Base-by-base conservation (phyloP, 2,113 vertebrate genomes). In the Oncorhynchus mykiss region DNA sequence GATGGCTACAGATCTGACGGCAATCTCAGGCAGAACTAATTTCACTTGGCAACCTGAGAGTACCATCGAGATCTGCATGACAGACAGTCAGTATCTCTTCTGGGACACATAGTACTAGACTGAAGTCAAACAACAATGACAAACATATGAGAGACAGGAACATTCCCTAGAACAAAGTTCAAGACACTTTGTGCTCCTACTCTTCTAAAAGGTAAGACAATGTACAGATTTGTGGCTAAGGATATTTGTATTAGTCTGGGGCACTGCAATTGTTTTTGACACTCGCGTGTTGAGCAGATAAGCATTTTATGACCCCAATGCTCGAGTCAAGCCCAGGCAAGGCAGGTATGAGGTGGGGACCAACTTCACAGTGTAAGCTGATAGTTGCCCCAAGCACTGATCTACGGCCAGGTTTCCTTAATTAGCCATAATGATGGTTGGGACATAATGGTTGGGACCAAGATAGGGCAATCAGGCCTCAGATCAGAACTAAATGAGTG, bases 251-350 rank as follows among this genome's bases (percentile, higher is more conserved):
- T 51, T 0, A 2, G 59, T 60, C n/a, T 16, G n/a, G n/a, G 59
- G 20, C 11, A 62, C 20, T 24, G 20, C 77, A 84, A 75, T 20
- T 78, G 78, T 70, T 84, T 22, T 29, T 65, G 0, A 78, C 62
- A 27, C 48, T 31, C 27, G 29, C 70, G 3, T 60, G 31, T 31
- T 20, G 59, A 77, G 22, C 45, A 49, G 27, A 49, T 59, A 5
- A 14, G 34, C 71, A 60, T 79, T 74, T 57, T 70, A 71, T 27
- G 60, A 78, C 45, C 76, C 31, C 25, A 20, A 27, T 60, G 68
- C 74, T 57, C 57, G 13, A 75, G 78, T 86, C 86, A 88, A 84
- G 84, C 57, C 82, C 62, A 71, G 82, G 75, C 85, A 88, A 51
- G 67, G 72, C 60, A 77, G 77, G 86, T 78, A 85, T 79, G 88